Conservation (phyloP, 35 echinoderm and acorn worm species). For the Ophioderma brevispina region DNA sequence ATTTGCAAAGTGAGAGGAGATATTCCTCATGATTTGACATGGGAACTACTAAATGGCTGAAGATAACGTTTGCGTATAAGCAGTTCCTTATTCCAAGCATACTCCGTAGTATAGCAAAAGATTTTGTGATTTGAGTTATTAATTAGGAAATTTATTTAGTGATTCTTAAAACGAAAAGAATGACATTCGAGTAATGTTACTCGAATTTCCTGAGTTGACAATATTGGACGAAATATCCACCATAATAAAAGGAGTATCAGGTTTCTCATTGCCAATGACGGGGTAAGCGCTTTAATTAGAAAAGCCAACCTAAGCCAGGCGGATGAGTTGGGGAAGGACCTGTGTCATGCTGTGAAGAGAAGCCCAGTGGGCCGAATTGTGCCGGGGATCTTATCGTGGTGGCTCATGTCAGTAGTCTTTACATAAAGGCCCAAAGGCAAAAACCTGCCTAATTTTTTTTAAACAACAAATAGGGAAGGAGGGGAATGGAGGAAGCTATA, state of each 20-base stretch:
- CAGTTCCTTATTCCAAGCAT: not conserved
- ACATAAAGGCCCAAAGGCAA: not conserved
- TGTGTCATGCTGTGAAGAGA: not conserved
- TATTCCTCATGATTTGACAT: not conserved
- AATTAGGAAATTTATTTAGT: not conserved
- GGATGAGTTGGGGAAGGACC: not conserved
- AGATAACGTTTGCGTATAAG: not conserved
- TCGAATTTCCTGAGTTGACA: not conserved
- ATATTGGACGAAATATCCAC: too few relatives aligned
- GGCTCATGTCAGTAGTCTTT: conserved; percentile 2
- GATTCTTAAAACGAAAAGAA: not conserved
- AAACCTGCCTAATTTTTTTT: not conserved
- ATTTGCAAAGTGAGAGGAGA: not conserved
- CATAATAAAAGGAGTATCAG: not conserved
- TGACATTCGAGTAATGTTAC: not conserved
- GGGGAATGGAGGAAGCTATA: too few relatives aligned
- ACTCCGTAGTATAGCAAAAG: not conserved
- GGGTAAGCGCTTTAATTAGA: not conserved
- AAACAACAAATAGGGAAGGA: too few relatives aligned
- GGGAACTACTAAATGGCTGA: not conserved
- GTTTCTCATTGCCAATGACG: conserved; percentile 12
- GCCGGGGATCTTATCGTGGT: not conserved
- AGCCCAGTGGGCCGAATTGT: not conserved
- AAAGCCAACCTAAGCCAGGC: not conserved
- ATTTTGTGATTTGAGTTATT: not conserved